Base-by-base conservation (phyloP, 2,113 vertebrate species). In the Siphamia tubifer region DNA sequence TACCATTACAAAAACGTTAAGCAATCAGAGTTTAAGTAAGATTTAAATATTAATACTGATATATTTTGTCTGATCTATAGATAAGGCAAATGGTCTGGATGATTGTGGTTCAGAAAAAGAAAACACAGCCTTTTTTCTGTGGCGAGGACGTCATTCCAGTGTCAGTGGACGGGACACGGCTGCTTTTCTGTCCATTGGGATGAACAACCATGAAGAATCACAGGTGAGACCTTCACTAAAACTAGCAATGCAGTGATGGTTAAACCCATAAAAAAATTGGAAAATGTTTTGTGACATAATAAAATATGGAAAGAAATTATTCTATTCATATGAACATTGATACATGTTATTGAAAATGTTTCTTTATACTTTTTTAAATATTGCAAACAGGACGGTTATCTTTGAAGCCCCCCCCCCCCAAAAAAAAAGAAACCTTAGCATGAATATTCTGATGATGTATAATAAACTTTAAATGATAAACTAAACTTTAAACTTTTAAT, bases 41-140 rank as follows among this genome's bases (percentile, higher is more conserved):
- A 39, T 44, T 2, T n/a, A 15, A 15, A 47, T 5, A 2, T 52
- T 5, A 38, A 31, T 13, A 23, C 17, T n/a, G 4, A 0, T 1
- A 17, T 15, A 5, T 31, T 21, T 52, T 16, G 15, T 20, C 6
- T 20, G 16, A 1, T 56, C 0, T 5, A 16, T 30, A 66, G 89
- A 74, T 12, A 31, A 79, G 15, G 39, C 5, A 1, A 70, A 52
- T 55, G 38, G 45, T 27, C 1, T 61, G 1, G 76, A 70, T 3
- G 75, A 77, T 2, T 2, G 31, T 4, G 39, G 8, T 32, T 11
- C 8, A 0, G 21, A 1, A 8, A 66, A 52, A 9, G 87, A 90
- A 39, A 72, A 51, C 56, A 81, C 71, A 0, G 86, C 84, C 12
- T 81, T 90, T 63, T 94, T 93, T 68, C 67, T 94, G 79, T 94